Evolutionary conservation across 2,888 invertebrate species (phyloP), one percentile per base, ranked within the genome.

Genomic region (Apamea anceps): DNA sequence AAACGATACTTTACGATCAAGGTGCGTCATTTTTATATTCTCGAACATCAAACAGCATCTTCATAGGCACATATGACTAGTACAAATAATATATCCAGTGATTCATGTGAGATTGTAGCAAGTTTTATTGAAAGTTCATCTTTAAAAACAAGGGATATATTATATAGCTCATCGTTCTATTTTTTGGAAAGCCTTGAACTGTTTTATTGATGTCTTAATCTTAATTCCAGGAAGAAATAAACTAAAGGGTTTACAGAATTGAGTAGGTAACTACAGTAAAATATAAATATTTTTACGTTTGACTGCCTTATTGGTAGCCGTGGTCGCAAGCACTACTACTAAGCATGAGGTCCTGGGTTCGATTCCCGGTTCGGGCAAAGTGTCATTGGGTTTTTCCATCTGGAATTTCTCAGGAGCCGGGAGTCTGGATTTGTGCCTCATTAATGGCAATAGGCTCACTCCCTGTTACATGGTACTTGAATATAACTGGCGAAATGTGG

Each of bases 11-110:
- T 65, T 54, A 82, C 21, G 60, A 42, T 18, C n/a, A 1, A n/a
- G 54, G 79, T 82, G 70, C 73, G 73, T 85, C 85, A 85, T 72
- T 63, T 77, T 67, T 54, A 72, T 72, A 57, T 72, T 48, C 45
- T 15, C 5, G n/a, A 54, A 60, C 28, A 60, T 65, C 42, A 68
- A 72, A 63, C 62, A 45, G 8, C 18, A 15, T 76, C 51, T 37
- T 62, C 21, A 63, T 62, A 62, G 18, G 6, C 15, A 67, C 0
- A n/a, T 54, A 62, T 82, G 32, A 37, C 45, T 68, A 42, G 15
- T 15, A 72, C 60, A 57, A 62, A 80, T 80, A 75, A 74, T 80
- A 71, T 75, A 0, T 2, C 51, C 32, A 37, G 60, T 83, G 62
- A 84, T 66, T 85, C 72, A 76, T 66, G 8, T 15, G 10, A 54